Percentiles rank a stretch among this genome's conserved stretches.
phyloP scores from a whole-genome alignment of 2,113 vertebrate genomes.

The Phalacrocorax brasilianus region DNA sequence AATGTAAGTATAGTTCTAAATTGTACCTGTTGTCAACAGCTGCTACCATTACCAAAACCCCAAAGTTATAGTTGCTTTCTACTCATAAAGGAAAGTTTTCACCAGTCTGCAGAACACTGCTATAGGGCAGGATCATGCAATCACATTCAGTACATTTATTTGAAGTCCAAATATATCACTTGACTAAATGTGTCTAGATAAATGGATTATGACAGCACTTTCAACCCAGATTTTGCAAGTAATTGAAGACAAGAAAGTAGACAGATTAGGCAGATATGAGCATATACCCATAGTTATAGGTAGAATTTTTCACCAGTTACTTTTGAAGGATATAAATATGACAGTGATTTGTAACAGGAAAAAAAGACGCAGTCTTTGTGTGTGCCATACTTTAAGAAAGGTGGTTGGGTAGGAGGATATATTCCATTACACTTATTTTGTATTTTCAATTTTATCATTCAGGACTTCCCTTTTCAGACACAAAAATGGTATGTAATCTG shows the following conservation, averaged over 20 bases:
- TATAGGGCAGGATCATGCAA: not conserved
- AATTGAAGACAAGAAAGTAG: not conserved
- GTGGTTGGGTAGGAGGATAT: not conserved
- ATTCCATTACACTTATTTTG: not conserved
- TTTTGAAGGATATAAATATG: not conserved
- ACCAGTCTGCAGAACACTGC: not conserved
- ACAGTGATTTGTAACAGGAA: not conserved
- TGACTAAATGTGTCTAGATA: not conserved
- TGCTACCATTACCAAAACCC: not conserved
- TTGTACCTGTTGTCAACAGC: not conserved
- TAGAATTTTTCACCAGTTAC: not conserved
- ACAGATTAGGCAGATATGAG: not conserved
- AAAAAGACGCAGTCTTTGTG: not conserved
- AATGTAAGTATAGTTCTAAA: not conserved
- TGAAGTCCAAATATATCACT: not conserved
- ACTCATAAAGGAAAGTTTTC: not conserved
- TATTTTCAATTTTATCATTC: not conserved
- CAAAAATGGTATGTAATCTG: not conserved
- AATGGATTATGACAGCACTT: slow-evolving; percentile 25
- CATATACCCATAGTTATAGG: not conserved
- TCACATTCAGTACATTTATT: not conserved
- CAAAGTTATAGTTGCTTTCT: not conserved
- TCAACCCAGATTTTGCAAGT: not conserved
- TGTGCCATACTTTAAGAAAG: not conserved
- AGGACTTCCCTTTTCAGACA: not conserved